Base-by-base conservation (phyloP, 2,797 vertebrate species). In the Bradypodion ventrale region DNA sequence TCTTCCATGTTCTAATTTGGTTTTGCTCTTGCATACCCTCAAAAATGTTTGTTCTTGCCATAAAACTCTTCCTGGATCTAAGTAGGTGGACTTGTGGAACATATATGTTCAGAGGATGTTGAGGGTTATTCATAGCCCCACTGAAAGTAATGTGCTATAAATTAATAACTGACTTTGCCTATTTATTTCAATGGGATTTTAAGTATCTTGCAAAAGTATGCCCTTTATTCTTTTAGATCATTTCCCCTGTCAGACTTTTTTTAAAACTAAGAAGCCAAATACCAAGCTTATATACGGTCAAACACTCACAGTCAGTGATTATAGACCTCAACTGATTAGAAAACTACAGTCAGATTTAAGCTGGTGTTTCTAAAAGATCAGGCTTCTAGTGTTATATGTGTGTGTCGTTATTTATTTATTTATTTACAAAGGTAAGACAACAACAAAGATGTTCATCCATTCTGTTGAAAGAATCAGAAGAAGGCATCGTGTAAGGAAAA, bases 401-500 rank as follows among this genome's bases (percentile, higher is more conserved):
- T 15, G 1, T 5, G 62, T 46, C 25, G 42, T 65, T 63, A 35
- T 0, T 7, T 29, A 40, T 29, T 73, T 46, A 56, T 15, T 56
- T 56, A 56, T 56, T 56, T 70, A 40, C 9, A 21, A 63, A 69
- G 63, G 59, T 25, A 25, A 32, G 13, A 32, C 59, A 44, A n/a
- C 15, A 78, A 62, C 1, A 5, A 29, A 29, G 59, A 83, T 0
- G 0, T 74, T 80, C 82, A 89, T n/a, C 46, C 0, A 0, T 56
- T 19, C 35, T 0, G 0, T 7, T 78, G 80, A 85, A 75, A 35
- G 76, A 78, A 63, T n/a, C 74, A 74, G 9, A 62, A 80, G 3
- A 13, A 42, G 29, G 23, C 69, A 44, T 21, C 5, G 1, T 77
- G 62, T 49, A 84, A 75, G n/a, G 49, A 83, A 66, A 85, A 40